Base-by-base conservation (phyloP, 2,888 invertebrate species). In the Hypomecis punctinalis region DNA sequence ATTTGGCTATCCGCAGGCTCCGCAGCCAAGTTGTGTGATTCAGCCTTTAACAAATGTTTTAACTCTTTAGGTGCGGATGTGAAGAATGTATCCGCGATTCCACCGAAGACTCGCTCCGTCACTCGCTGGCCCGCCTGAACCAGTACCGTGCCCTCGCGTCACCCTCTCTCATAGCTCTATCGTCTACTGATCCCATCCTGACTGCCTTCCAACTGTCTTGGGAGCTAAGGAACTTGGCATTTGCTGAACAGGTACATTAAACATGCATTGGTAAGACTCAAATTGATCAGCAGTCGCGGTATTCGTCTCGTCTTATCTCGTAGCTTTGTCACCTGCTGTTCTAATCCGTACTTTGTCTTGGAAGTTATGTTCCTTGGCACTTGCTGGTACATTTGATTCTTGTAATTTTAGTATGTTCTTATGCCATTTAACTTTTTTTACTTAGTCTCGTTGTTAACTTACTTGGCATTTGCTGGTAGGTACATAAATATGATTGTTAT, bases 141-240 rank as follows among this genome's bases (percentile, higher is more conserved):
- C 97, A 98, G 76, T 99, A 99, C 91, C 95, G 96, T 69, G 99
- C 99, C 0, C 89, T 99, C 59, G 96, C 98, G 0, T 98, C 98
- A 79, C 98, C 99, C 0, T 98, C 98, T 0, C 94, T 99, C 55
- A 99, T 99, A 72, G 98, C 98, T 0, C 91, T 99, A 42, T 98
- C 98, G 40, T 98, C 98, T 7, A 96, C 95, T 63, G 99, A 99
- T 90, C 99, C 99, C 0, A 95, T 99, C 60, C 93, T 98, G 72
- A 98, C 98, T 0, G 97, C 99, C 11, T 99, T 99, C 84, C 97
- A 99, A 84, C 92, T 99, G 52, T 98, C 98, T 61, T 99, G 98
- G 98, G 99, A 99, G 80, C 92, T 99, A 36, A 94, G 97, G 70
- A 96, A 97, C 78, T 94, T 99, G 72, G 97, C 98, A 5, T 96